A percentile compares a stretch with the other conserved stretches of the same genome.
phyloP scores from a whole-genome alignment of 1,140 invertebrate species.

The Phthorimaea operculella region DNA sequence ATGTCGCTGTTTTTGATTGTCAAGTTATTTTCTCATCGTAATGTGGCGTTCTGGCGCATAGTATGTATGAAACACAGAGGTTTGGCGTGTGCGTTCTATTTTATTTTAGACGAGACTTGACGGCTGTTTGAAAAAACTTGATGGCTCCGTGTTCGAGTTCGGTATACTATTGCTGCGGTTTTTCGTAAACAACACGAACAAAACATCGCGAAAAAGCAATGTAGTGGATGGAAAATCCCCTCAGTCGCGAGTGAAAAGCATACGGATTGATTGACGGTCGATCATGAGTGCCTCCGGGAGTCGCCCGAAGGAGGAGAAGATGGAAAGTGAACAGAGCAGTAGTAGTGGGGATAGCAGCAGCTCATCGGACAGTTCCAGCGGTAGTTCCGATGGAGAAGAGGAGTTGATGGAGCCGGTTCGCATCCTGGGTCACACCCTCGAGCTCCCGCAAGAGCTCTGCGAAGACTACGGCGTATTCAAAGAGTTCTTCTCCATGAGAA shows the following conservation, averaged over 20 bases:
- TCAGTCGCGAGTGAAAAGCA: conserved; percentile 21
- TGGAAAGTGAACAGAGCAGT: conserved; percentile 58
- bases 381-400: conserved; percentile 62
- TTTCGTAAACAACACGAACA: conserved; percentile 58
- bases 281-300: neutral
- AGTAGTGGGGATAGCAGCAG: conserved; percentile 56
- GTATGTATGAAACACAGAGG: conserved; percentile 62
- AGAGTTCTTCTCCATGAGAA: conserved; percentile 73
- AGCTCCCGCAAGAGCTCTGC: conserved; percentile 72
- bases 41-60: conserved; percentile 66
- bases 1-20: conserved; percentile 65
- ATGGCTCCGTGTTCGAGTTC: conserved; percentile 47
- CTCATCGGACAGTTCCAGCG: conserved; percentile 51
- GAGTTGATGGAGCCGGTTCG: conserved; percentile 67
- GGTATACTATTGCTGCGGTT: conserved; percentile 39
- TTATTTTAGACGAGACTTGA: conserved; percentile 66
- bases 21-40: conserved; percentile 67
- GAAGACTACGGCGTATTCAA: conserved; percentile 73
- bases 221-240: conserved; percentile 38
- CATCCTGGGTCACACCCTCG: conserved; percentile 63
- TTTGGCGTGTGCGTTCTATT: conserved; percentile 63
- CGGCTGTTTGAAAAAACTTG: conserved; percentile 55
- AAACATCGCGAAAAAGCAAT: conserved; percentile 53
- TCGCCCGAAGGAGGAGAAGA: conserved; percentile 45
- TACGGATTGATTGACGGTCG: conserved; percentile 22